phyloP scores from a whole-genome alignment of 1,140 invertebrate species.

The Solenopsis fugax region DNA sequence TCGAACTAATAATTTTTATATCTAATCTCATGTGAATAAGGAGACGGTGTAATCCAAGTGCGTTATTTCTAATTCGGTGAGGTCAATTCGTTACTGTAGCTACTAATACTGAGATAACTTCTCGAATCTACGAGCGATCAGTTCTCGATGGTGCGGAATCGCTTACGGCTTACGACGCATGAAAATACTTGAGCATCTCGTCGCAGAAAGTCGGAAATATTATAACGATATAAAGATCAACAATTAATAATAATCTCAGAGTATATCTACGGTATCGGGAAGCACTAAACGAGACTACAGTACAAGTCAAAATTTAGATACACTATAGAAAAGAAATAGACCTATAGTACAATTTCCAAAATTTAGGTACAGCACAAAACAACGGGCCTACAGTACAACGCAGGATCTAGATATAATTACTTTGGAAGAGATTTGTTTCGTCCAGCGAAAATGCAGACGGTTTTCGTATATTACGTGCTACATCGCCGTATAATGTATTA shows the following conservation, averaged over 20 bases:
- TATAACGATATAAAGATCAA: conserved; percentile 8
- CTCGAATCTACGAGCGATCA: not conserved
- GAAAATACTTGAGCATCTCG: not conserved
- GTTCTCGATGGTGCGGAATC: not conserved
- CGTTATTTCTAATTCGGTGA: conserved; percentile 30
- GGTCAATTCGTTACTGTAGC: conserved; percentile 19
- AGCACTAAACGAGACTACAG: not conserved
- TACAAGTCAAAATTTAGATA: conserved; percentile 46
- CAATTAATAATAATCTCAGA: conserved; percentile 2
- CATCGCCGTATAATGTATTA: not conserved
- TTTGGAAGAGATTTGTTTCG: not conserved
- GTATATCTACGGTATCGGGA: not conserved
- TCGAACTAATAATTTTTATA: conserved; percentile 52
- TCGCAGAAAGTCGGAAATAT: not conserved
- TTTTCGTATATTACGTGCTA: not conserved
- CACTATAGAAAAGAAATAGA: not conserved
- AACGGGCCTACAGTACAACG: conserved; percentile 8
- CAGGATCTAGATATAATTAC: not conserved
- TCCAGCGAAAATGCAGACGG: not conserved
- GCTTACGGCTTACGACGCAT: not conserved
- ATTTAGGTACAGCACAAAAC: conserved; percentile 14
- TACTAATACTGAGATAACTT: conserved; percentile 48
- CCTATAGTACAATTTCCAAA: not conserved
- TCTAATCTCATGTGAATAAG: not conserved
- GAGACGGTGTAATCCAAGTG: conserved; percentile 8